Percentiles rank a stretch among this genome's conserved stretches.
phyloP scores from a whole-genome alignment of 2,888 invertebrate genomes.

The Chloroclysta siterata region DNA sequence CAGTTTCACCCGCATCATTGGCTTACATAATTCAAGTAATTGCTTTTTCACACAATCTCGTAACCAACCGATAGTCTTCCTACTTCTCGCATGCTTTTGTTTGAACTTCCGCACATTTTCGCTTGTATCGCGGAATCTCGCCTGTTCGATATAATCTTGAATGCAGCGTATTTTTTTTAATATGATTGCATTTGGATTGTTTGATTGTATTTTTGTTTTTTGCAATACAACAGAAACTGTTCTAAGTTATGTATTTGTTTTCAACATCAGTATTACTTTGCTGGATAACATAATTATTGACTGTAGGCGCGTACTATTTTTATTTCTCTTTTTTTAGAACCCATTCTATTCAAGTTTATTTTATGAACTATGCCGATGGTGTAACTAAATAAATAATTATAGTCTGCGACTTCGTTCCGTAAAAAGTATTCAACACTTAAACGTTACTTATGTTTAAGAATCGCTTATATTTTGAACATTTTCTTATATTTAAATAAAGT shows the following conservation, averaged over 20 bases:
- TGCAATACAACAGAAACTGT: not conserved
- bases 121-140: slow-evolving; percentile 39
- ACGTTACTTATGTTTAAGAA: too few relatives aligned
- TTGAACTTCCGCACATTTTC: slow-evolving; percentile 58
- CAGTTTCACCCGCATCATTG: slow-evolving; percentile 62
- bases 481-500: too few relatives aligned
- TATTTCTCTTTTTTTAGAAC: not conserved
- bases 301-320: not conserved
- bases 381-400: not conserved
- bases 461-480: too few relatives aligned
- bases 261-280: not conserved
- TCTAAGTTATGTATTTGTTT: not conserved
- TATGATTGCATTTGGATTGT: slow-evolving; percentile 29
- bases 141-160: slow-evolving; percentile 35
- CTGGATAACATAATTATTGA: not conserved
- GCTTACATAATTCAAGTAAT: slow-evolving; percentile 75
- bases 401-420: too few relatives aligned
- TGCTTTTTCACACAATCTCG: slow-evolving; percentile 73
- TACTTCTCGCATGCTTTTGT: slow-evolving; percentile 60
- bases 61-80: slow-evolving; percentile 65
- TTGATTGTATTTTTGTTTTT: slow-evolving; percentile 21
- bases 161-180: slow-evolving; percentile 24
- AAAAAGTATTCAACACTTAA: too few relatives aligned
- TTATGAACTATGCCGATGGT: not conserved
- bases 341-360: not conserved